These are phyloP conservation scores for Plemyria rubiginata DNA, from an alignment of 2,888 invertebrate species.

Conservation along the genomic window DNA sequence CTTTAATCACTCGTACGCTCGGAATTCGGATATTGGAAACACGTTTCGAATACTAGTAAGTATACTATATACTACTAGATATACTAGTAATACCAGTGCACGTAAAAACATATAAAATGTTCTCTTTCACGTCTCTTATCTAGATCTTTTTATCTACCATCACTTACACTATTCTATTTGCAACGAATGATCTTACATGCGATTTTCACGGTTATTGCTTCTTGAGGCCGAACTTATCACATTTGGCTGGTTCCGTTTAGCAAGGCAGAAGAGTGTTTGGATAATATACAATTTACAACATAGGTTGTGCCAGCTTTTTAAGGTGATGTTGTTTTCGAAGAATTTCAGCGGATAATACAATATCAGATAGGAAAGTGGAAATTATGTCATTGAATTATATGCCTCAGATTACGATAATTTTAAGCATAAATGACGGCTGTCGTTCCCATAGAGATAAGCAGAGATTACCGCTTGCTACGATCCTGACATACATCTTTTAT, in stretches of 20 bases:
- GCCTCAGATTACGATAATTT: conserved; percentile 26
- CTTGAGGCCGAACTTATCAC: conserved; percentile 8
- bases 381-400: conserved; percentile 26
- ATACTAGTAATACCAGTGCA: conserved; percentile 3
- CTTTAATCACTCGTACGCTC: conserved; percentile 22
- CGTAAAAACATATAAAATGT: conserved; percentile 7
- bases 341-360: conserved; percentile 21
- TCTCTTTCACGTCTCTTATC: conserved; percentile 6
- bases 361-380: conserved; percentile 27
- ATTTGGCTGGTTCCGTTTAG: neutral
- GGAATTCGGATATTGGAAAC: conserved; percentile 16
- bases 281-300: too few relatives aligned
- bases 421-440: neutral
- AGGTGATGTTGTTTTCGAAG: neutral
- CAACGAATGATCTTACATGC: neutral
- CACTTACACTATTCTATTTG: neutral
- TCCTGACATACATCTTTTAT: neutral
- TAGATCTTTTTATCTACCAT: conserved; percentile 7
- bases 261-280: too few relatives aligned
- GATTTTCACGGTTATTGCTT: conserved; percentile 10
- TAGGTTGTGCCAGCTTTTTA: neutral
- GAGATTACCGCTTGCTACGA: too few relatives aligned
- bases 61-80: too few relatives aligned
- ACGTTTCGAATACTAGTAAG: conserved; percentile 12
- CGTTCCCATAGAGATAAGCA: too few relatives aligned